phyloP scores from a whole-genome alignment of 2,888 invertebrate species.

The Campaea margaritaria region DNA sequence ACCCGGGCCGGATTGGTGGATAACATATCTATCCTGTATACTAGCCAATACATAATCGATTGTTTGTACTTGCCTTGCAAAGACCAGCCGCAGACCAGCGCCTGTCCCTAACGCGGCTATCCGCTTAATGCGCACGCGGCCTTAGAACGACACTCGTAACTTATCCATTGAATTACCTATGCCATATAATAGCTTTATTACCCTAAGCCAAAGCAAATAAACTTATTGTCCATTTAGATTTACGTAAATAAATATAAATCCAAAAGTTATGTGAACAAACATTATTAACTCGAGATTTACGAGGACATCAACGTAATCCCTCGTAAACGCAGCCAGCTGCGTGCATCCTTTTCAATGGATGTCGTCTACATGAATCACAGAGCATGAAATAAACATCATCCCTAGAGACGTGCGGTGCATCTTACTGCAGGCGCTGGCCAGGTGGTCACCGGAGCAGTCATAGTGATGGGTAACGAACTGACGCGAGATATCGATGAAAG shows the following conservation, averaged over 20 bases:
- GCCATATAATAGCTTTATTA: too few species aligned
- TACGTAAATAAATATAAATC: slow-evolving; percentile 13
- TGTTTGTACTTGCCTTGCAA: too few species aligned
- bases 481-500: too few species aligned
- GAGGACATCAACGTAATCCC: slow-evolving; percentile 1
- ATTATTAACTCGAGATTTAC: slow-evolving; percentile 12
- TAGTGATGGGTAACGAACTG: slow-evolving; percentile 12
- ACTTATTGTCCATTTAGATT: background rate
- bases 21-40: too few species aligned
- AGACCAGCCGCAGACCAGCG: too few species aligned
- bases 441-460: slow-evolving; percentile 34
- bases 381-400: slow-evolving; percentile 28
- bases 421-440: slow-evolving; percentile 32
- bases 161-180: too few species aligned
- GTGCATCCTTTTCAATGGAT: slow-evolving; percentile 16
- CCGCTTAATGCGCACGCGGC: too few species aligned
- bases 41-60: too few species aligned
- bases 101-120: too few species aligned
- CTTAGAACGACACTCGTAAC: too few species aligned
- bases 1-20: too few species aligned
- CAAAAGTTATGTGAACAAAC: slow-evolving; percentile 19
- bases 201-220: background rate
- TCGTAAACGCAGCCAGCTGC: background rate
- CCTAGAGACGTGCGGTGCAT: slow-evolving; percentile 37
- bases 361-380: slow-evolving; percentile 23